Percentiles rank a stretch among this genome's conserved stretches.
phyloP scores from a whole-genome alignment of 2,888 invertebrate genomes.

The Phengaris arion region DNA sequence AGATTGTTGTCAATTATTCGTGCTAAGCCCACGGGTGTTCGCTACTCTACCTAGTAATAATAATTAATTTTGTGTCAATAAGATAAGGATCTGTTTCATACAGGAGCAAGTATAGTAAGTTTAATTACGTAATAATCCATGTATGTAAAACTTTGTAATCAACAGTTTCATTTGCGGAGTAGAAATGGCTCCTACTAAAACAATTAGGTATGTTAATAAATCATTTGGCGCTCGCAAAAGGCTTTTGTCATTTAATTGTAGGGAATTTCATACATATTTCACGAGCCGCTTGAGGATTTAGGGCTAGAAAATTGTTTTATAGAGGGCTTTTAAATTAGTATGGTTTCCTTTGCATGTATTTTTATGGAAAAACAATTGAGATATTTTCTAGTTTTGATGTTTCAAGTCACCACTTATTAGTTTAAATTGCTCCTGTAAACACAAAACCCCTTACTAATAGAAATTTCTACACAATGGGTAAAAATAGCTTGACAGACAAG shows the following conservation, averaged over 20 bases:
- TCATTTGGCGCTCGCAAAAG: constrained; percentile 5
- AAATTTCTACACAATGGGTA: too few relatives aligned
- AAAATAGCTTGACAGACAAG: too few relatives aligned
- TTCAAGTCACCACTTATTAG: background rate
- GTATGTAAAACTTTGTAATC: background rate
- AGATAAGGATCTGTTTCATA: background rate
- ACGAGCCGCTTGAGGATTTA: background rate
- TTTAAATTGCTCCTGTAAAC: background rate
- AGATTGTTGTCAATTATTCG: too few relatives aligned
- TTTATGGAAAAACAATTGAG: background rate
- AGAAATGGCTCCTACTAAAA: constrained; percentile 9
- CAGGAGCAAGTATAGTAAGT: background rate
- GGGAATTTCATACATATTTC: constrained; percentile 15
- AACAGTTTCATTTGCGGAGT: background rate
- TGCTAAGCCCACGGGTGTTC: too few relatives aligned
- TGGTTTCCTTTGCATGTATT: background rate
- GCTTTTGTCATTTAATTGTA: background rate
- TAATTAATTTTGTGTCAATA: too few relatives aligned
- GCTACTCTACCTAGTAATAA: too few relatives aligned
- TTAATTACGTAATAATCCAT: background rate
- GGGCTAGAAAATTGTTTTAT: constrained; percentile 13
- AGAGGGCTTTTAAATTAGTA: background rate
- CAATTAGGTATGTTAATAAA: constrained; percentile 9
- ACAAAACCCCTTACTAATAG: too few relatives aligned
- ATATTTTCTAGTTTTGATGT: background rate